These are phyloP conservation scores for Acanthisitta chloris DNA, from an alignment of 2,113 vertebrate species.

Conservation along the genomic window DNA sequence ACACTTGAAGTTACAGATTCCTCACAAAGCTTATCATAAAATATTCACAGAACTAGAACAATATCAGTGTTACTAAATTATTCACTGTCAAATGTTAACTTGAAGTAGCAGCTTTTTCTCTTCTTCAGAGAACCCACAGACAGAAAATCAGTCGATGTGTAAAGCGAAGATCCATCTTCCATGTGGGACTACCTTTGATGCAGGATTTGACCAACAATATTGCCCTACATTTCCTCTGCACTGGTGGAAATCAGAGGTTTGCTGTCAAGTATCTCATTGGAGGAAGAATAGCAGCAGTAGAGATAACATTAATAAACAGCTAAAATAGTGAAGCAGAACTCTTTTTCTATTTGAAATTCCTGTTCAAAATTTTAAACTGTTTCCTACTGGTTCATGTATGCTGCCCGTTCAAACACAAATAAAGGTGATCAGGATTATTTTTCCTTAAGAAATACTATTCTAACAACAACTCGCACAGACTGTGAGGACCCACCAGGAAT, in stretches of 20 bases:
- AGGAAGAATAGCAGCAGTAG: neutral
- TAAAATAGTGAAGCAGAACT: neutral
- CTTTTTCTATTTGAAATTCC: neutral
- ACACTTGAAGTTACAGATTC: neutral
- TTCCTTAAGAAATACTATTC: neutral
- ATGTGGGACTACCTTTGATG: neutral
- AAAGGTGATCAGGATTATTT: neutral
- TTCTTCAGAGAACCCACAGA: neutral
- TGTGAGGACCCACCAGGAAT: constrained; percentile 20
- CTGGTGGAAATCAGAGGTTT: neutral
- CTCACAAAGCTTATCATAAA: constrained; percentile 37
- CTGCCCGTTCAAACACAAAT: neutral
- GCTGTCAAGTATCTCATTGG: neutral
- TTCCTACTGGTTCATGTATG: neutral
- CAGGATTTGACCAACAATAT: neutral
- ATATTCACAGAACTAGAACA: constrained; percentile 45
- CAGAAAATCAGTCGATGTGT: neutral
- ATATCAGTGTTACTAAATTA: constrained; percentile 25
- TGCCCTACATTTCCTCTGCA: neutral
- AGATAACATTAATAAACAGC: neutral
- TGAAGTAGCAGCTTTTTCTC: neutral
- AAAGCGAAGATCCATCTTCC: neutral
- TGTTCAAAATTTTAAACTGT: neutral
- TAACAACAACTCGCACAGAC: neutral
- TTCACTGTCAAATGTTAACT: constrained; percentile 15